Conservation (phyloP, 2,797 vertebrate species). For the Ptychobarbus kaznakovi region DNA sequence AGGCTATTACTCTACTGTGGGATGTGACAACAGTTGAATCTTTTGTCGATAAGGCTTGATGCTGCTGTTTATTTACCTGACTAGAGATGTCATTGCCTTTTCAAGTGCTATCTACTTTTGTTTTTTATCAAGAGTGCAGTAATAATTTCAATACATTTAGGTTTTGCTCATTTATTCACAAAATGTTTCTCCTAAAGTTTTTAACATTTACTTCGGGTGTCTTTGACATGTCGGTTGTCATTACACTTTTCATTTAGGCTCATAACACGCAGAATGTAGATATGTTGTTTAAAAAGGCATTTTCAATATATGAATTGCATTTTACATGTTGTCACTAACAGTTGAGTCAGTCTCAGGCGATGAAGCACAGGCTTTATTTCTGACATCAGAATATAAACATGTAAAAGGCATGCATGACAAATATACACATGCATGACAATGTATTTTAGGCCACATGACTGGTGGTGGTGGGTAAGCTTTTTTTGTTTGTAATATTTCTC, state of each 20-base stretch:
- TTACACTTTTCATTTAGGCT: neutral
- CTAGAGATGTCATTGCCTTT: neutral
- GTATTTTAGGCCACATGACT: neutral
- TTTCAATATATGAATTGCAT: neutral
- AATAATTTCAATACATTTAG: neutral
- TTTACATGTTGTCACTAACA: neutral
- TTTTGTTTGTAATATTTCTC: neutral
- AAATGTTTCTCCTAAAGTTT: neutral
- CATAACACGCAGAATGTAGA: neutral
- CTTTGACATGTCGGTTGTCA: neutral
- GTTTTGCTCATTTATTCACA: neutral
- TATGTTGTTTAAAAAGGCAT: neutral
- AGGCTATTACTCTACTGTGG: neutral
- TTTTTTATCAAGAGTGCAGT: neutral
- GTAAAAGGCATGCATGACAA: neutral
- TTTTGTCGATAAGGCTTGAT: neutral
- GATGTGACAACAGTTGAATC: neutral
- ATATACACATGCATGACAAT: neutral
- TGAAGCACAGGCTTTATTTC: neutral
- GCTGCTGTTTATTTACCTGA: neutral
- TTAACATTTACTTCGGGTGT: neutral
- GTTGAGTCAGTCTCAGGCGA: neutral
- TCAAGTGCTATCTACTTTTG: neutral
- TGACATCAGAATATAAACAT: neutral
- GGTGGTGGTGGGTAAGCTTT: neutral